phyloP scores from a whole-genome alignment of 2,113 vertebrate species.

The Lasiurus cinereus region DNA sequence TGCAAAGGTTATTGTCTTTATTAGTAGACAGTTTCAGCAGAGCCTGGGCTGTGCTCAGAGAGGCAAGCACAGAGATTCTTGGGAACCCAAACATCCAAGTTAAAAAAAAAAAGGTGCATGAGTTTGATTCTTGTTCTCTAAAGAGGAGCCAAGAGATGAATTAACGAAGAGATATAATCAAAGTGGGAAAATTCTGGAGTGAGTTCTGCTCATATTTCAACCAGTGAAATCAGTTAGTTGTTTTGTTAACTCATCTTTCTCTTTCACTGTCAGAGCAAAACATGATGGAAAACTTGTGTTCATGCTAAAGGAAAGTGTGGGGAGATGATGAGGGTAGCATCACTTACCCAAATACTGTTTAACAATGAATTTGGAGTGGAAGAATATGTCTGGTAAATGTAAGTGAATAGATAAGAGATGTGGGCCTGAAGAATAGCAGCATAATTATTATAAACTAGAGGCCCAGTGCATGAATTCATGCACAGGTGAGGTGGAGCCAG shows the following conservation, averaged over 20 bases:
- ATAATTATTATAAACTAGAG: not conserved
- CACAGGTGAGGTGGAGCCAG: too few species aligned
- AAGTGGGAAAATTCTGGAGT: not conserved
- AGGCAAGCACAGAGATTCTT: not conserved
- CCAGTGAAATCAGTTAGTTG: not conserved
- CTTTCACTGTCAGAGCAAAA: not conserved
- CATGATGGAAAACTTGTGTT: not conserved
- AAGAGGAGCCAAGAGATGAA: not conserved
- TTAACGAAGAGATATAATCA: constrained; percentile 19
- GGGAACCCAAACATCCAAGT: not conserved
- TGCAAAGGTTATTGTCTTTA: not conserved
- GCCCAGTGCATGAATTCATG: too few species aligned
- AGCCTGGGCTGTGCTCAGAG: not conserved
- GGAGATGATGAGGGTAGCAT: not conserved
- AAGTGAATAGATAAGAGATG: not conserved
- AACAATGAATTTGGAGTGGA: not conserved
- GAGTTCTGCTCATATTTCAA: not conserved
- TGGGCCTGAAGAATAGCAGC: not conserved
- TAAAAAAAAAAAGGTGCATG: not conserved
- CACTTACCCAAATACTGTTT: not conserved
- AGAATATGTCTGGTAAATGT: not conserved
- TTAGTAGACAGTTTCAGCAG: constrained; percentile 3
- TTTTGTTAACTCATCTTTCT: constrained; percentile 42
- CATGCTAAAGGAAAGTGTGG: not conserved
- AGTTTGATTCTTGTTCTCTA: not conserved